A percentile compares a stretch with the other conserved stretches of the same genome.
Conservation (phyloP, 2,797 vertebrate species). For the Sorex maritimensis region DNA sequence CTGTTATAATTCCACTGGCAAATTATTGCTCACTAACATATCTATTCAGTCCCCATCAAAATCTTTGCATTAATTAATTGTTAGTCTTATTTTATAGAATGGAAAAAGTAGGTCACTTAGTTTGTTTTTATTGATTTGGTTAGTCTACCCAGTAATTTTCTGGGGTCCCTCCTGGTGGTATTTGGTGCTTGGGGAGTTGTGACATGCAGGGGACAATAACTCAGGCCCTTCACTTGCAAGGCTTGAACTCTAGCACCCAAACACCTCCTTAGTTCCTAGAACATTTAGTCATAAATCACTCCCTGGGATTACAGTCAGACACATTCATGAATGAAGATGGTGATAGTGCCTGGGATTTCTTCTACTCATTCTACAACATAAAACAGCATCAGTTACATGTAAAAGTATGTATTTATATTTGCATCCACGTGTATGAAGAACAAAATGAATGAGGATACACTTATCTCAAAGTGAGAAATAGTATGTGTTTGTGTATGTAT, state of each 20-base stretch:
- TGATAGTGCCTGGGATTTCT: background rate
- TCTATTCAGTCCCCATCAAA: background rate
- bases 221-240: too few species aligned
- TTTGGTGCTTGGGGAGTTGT: too few species aligned
- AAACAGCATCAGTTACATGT: background rate
- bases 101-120: background rate
- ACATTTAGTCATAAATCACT: too few species aligned
- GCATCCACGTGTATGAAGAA: background rate
- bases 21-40: background rate
- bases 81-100: background rate
- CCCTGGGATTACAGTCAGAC: background rate
- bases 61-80: background rate
- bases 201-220: too few species aligned
- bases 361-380: background rate
- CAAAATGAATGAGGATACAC: background rate
- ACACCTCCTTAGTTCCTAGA: too few species aligned
- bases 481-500: too few species aligned
- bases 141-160: too few species aligned
- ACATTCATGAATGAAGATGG: slow-evolving; percentile 32
- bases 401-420: background rate
- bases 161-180: too few species aligned
- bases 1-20: background rate
- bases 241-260: too few species aligned
- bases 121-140: background rate
- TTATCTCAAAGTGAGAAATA: too few species aligned